Evolutionary conservation across 1,140 invertebrate species (phyloP).

Genomic region (Drosophila hydei): DNA sequence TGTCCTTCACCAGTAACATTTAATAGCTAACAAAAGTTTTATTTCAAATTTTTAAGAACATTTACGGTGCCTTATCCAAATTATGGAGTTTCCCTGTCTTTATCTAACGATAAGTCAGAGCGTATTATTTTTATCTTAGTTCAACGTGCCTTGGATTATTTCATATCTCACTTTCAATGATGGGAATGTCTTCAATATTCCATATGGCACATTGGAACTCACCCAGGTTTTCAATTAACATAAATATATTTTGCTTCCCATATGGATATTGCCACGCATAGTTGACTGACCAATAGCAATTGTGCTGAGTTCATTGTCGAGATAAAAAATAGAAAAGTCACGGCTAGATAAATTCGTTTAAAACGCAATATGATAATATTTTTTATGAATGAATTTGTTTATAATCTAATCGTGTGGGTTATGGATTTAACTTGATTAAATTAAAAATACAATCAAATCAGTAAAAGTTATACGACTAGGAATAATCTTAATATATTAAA

Average conservation of each 20-base stretch:
- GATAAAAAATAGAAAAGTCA: not conserved
- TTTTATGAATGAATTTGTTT: not conserved
- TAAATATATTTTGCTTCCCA: constrained; percentile 3
- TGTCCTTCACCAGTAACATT: no score
- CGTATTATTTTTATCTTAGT: not conserved
- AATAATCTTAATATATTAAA: no score
- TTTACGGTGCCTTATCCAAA: no score
- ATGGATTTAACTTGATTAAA: no score
- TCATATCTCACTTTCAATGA: not conserved
- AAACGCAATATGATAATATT: not conserved
- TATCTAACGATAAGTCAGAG: not conserved
- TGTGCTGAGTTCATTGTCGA: not conserved
- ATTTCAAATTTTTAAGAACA: no score
- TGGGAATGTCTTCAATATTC: not conserved
- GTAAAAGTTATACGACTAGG: no score
- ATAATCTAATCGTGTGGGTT: no score
- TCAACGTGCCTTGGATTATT: not conserved
- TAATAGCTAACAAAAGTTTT: no score
- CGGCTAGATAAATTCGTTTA: not conserved
- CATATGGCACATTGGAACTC: constrained; percentile 16
- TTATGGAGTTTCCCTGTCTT: not conserved
- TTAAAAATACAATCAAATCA: no score
- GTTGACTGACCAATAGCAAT: not conserved
- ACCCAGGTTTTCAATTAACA: constrained; percentile 15
- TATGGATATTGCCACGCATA: constrained; percentile 6